phyloP scores from a whole-genome alignment of 2,797 vertebrate species.

The Chiroxiphia lanceolata region DNA sequence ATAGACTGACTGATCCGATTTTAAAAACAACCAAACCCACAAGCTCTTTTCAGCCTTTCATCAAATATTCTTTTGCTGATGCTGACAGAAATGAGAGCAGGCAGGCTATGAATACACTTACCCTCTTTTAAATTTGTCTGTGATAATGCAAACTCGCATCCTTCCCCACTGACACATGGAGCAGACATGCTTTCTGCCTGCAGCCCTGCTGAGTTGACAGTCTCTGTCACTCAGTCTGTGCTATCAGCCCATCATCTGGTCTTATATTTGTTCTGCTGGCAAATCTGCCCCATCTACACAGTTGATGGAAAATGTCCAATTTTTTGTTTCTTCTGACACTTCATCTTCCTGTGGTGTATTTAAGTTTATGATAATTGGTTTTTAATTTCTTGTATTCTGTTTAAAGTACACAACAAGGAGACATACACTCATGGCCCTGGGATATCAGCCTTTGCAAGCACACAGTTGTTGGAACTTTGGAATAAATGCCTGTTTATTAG shows the following conservation, averaged over 20 bases:
- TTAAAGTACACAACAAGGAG: background rate
- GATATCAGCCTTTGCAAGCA: background rate
- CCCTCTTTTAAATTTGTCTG: background rate
- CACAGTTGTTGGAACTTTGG: background rate
- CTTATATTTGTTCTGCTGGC: background rate
- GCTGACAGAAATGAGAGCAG: background rate
- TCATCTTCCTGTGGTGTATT: background rate
- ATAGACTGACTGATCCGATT: background rate
- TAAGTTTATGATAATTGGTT: background rate
- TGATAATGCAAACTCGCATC: background rate
- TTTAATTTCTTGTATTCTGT: background rate
- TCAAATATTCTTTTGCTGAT: background rate
- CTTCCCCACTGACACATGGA: background rate
- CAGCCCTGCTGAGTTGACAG: background rate
- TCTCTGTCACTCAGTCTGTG: background rate
- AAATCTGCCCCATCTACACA: background rate
- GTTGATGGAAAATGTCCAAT: background rate
- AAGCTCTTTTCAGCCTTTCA: background rate
- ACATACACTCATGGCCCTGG: rapidly evolving
- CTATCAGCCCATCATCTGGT: background rate
- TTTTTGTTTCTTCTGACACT: background rate
- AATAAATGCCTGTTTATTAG: background rate
- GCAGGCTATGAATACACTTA: background rate
- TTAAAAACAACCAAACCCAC: background rate
- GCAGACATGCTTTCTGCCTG: background rate